phyloP scores from a whole-genome alignment of 2,797 vertebrate species.

The Urocyon cinereoargenteus region DNA sequence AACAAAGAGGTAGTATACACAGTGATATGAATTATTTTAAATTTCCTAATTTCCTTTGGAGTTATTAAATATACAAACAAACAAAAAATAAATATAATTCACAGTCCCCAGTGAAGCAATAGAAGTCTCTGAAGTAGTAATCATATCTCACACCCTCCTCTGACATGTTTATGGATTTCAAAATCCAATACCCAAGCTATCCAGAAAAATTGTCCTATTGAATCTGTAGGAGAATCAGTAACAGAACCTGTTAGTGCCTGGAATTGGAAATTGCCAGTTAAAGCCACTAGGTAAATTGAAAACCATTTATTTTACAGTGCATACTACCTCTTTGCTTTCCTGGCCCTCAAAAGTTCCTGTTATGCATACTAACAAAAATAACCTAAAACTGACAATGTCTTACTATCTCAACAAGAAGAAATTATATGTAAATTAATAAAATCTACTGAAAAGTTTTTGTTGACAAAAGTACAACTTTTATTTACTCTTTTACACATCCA shows the following conservation, averaged over 20 bases:
- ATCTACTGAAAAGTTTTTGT: background rate
- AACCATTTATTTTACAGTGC: background rate
- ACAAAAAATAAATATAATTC: background rate
- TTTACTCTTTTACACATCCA: background rate
- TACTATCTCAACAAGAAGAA: background rate
- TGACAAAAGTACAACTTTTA: background rate
- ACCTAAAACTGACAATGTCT: background rate
- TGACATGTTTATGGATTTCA: background rate
- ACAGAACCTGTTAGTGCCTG: background rate
- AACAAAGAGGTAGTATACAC: background rate
- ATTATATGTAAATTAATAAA: background rate
- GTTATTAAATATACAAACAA: background rate
- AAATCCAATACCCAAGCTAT: background rate
- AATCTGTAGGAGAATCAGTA: background rate
- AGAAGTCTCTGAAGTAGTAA: background rate
- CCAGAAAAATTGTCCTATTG: background rate
- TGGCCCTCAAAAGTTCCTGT: background rate
- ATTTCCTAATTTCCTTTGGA: background rate
- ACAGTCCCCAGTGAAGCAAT: background rate
- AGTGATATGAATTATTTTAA: background rate
- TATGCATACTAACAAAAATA: background rate
- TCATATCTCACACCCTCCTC: background rate
- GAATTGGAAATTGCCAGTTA: constrained; percentile 10
- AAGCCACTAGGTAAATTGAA: background rate
- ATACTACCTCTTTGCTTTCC: background rate